Evolutionary conservation across 2,797 vertebrate genomes (phyloP), one percentile per base, ranked within the genome.

Genomic region (Dermochelys coriacea): DNA sequence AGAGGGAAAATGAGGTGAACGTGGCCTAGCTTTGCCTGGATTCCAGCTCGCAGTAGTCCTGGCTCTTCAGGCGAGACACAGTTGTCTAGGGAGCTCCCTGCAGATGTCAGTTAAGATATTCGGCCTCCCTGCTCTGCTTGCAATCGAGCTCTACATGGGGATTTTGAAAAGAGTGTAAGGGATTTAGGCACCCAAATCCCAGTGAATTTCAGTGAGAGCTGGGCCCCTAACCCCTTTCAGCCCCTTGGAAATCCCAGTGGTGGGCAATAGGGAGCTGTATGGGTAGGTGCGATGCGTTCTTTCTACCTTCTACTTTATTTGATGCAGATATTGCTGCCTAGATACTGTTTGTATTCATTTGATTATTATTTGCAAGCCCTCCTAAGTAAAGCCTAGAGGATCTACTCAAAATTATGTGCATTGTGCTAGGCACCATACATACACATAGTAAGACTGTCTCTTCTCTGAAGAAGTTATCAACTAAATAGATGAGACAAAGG

Each of bases 1-100:
- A 54, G 87, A 27, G 51, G 83, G 88, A 55, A 95, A 88, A 86
- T 84, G 88, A 95, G 93, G 95, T 41, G 91, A 93, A 59, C 37
- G 3, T 1, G 75, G 82, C 77, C 49, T 37, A 77, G 80, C 91
- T 93, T 86, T 90, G 59, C 80, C 86, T 91, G 77, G 84, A 86
- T 49, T 47, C 87, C 79, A 37, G 37, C 59, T 54, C 45, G 52
- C 1, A 0, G 9, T 78, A 52, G 34, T 16, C 61, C 49, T 71
- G 45, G 3, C 41, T 88, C 68, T 37, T 82, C 34, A 45, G 78
- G 86, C 77, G 2, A 84, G 45, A 3, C 71, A 6, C 21, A 6
- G 21, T 45, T 49, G 14, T 77, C 45, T 12, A 21, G 11, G 51
- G 16, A 61, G 41, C 59, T 51, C 89, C 18, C 80, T 57, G 14